Conservation (phyloP, 2,113 vertebrate species). For the Xenus cinereus region DNA sequence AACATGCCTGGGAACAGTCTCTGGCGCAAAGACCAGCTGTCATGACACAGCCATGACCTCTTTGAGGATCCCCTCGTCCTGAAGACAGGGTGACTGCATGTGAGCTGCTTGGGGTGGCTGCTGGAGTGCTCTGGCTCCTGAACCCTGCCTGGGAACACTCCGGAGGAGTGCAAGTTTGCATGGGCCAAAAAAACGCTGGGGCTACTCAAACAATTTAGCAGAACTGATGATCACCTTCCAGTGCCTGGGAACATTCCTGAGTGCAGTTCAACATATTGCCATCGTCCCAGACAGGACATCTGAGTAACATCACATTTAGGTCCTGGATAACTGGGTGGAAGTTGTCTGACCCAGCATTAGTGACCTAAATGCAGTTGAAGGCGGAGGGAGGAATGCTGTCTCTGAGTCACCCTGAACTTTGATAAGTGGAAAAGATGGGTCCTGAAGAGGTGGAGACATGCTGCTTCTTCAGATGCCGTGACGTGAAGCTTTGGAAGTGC, state of each 20-base stretch:
- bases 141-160: rapidly evolving
- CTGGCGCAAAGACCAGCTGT: background rate
- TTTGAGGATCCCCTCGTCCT: background rate
- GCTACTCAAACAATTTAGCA: background rate
- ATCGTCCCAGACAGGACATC: rapidly evolving
- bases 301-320: rapidly evolving
- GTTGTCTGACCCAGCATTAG: background rate
- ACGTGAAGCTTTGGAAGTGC: rapidly evolving
- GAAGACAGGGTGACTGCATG: background rate
- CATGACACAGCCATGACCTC: background rate
- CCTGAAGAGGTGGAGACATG: background rate
- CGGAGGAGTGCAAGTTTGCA: background rate
- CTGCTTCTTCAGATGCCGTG: background rate
- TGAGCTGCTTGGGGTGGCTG: background rate
- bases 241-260: background rate
- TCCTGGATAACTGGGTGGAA: background rate
- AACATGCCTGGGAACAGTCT: background rate
- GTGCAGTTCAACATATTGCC: rapidly evolving
- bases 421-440: background rate
- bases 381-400: background rate
- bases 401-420: background rate
- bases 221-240: background rate
- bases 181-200: rapidly evolving
- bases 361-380: background rate
- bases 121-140: background rate